phyloP scores from a whole-genome alignment of 2,113 vertebrate genomes.

The Mesocricetus auratus region DNA sequence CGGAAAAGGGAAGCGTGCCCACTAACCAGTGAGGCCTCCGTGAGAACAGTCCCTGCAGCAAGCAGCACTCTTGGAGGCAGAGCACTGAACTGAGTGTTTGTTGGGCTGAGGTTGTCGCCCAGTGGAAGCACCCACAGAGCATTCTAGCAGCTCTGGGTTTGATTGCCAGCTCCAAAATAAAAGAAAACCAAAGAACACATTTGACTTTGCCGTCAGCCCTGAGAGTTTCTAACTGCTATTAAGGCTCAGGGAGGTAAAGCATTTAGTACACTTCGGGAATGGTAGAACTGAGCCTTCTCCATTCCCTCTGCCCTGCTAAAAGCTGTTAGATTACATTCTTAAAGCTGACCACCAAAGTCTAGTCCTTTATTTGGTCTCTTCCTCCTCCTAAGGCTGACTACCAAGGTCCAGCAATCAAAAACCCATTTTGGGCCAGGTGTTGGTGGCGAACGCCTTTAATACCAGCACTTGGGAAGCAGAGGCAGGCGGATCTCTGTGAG shows the following conservation, averaged over 20 bases:
- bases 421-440: too few relatives aligned
- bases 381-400: neutral
- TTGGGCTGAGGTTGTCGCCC: neutral
- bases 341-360: neutral
- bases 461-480: too few relatives aligned
- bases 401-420: neutral
- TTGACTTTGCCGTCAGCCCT: too few relatives aligned
- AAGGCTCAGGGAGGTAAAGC: neutral
- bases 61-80: neutral
- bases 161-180: too few relatives aligned
- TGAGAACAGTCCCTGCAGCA: neutral
- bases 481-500: too few relatives aligned
- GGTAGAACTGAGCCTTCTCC: neutral
- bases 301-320: neutral
- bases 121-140: neutral
- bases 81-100: neutral
- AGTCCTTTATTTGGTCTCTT: neutral
- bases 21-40: fast-evolving
- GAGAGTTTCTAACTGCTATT: neutral
- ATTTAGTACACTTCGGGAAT: too few relatives aligned
- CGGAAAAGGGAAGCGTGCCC: neutral
- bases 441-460: too few relatives aligned
- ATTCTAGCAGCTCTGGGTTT: neutral
- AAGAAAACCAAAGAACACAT: neutral
- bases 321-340: neutral